Base-by-base conservation (phyloP, 1,140 invertebrate species). In the Bemisia tabaci region DNA sequence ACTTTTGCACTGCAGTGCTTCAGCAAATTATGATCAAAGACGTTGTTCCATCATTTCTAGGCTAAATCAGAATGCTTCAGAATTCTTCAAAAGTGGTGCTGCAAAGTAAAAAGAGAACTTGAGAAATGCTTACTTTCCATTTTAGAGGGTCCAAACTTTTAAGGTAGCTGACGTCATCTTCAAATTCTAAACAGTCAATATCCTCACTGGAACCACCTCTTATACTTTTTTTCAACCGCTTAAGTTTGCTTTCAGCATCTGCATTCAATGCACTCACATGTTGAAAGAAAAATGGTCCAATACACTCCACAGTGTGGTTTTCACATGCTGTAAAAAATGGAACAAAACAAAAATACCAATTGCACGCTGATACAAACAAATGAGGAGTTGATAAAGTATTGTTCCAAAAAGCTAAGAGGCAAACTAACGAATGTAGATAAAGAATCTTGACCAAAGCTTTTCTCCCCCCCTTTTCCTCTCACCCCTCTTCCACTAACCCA, bases 61-160 rank as follows among this genome's bases (percentile, higher is more conserved):
- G n/a, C n/a, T n/a, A n/a, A n/a, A n/a, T n/a, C n/a, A n/a, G n/a
- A n/a, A n/a, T n/a, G n/a, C n/a, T n/a, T n/a, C n/a, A n/a, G n/a
- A n/a, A n/a, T n/a, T n/a, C n/a, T n/a, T n/a, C n/a, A n/a, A n/a
- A n/a, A n/a, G n/a, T n/a, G n/a, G n/a, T n/a, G n/a, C n/a, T n/a
- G n/a, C n/a, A n/a, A n/a, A n/a, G n/a, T n/a, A n/a, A n/a, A n/a
- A n/a, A n/a, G n/a, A n/a, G n/a, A n/a, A n/a, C n/a, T n/a, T n/a
- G n/a, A n/a, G n/a, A n/a, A n/a, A n/a, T n/a, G 5, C 33, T 9
- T 48, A 48, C 78, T 81, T 96, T 97, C 94, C 94, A 97, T 74
- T 95, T 88, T 75, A 92, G 94, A n/a, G 95, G 95, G 80, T 97
- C 92, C 64, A 98, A 80, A 33, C 89, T 91, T 69, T 90, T 82